Base-by-base conservation (phyloP, 2,888 invertebrate genomes). In the Actias luna region DNA sequence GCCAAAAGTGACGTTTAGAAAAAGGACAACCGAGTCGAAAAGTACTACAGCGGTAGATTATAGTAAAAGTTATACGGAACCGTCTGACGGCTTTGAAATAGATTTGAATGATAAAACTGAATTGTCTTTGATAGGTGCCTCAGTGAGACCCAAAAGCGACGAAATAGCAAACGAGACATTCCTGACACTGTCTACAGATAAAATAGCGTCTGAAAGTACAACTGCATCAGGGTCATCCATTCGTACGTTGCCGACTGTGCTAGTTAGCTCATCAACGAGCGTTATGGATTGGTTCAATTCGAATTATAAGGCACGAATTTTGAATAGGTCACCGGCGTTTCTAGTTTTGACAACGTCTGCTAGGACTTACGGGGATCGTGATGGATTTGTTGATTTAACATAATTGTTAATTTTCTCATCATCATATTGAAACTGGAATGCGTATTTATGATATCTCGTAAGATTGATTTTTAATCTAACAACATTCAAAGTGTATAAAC, bases 321-420 rank as follows among this genome's bases (percentile, higher is more conserved):
- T 29, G 27, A 55, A 55, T n/a, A 55, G 18, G 3, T 29, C 55
- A 2, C 55, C 27, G 5, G 29, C 18, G 10, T 55, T 55, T 29
- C 29, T 55, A 29, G 29, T 55, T 55, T 29, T 55, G 10, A 55
- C 55, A 5, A 55, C 55, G n/a, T 55, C 55, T 16, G 29, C 55
- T 0, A n/a, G 55, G 29, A 3, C 55, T 29, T 55, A 55, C n/a
- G 55, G n/a, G 7, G 55, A 55, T 29, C 12, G n/a, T 10, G 29
- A 27, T 29, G 55, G n/a, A 55, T 55, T 55, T 55, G n/a, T 55
- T 55, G 55, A 55, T 55, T 55, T 55, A 3, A 55, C 55, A 8
- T 55, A 29, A 22, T 29, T 29, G 18, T n/a, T n/a, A n/a, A n/a
- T n/a, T n/a, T n/a, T n/a, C n/a, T n/a, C n/a, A n/a, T n/a, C n/a